These are phyloP conservation scores for Murina feae DNA, from an alignment of 2,113 vertebrate genomes.

Conservation along the genomic window DNA sequence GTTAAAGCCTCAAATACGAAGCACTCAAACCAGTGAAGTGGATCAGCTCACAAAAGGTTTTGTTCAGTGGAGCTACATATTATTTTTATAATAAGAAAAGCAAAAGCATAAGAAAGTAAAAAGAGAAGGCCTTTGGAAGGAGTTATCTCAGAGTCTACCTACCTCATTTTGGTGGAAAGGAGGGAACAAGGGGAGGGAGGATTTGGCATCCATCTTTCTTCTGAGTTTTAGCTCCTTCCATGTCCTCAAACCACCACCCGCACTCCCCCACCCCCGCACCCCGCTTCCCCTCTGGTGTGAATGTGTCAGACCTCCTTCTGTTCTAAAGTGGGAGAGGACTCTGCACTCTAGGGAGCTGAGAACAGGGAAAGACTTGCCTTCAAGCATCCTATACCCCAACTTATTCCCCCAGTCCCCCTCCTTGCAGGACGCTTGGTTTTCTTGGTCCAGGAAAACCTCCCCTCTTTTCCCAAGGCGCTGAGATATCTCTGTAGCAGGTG, in stretches of 20 bases:
- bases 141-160: neutral
- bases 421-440: neutral
- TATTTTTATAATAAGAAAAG: neutral
- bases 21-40: neutral
- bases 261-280: neutral
- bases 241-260: neutral
- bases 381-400: neutral
- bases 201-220: neutral
- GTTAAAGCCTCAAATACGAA: neutral
- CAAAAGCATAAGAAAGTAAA: neutral
- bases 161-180: neutral
- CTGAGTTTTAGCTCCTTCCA: neutral
- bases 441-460: neutral
- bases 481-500: neutral
- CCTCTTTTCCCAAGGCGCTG: neutral
- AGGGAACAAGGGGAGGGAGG: neutral
- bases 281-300: neutral
- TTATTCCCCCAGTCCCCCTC: neutral
- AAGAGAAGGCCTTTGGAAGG: neutral
- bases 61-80: neutral
- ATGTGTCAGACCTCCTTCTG: neutral
- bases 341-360: neutral
- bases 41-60: neutral
- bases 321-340: neutral
- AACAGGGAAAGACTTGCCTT: neutral